Conservation (phyloP, 2,888 invertebrate genomes). For the Campoplex capitator region DNA sequence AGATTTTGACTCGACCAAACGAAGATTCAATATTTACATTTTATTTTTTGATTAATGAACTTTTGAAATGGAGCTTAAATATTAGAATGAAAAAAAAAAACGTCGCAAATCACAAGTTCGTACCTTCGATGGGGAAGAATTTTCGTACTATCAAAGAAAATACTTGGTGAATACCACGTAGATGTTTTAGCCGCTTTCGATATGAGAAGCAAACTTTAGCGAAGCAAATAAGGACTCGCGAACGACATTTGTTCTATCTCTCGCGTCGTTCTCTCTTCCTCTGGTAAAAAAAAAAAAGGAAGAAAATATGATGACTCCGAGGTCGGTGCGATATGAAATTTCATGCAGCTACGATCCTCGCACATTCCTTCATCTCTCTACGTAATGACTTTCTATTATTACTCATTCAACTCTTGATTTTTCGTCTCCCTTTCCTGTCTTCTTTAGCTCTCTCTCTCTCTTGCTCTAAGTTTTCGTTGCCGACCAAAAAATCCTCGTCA, state of each 20-base stretch:
- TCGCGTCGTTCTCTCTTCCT: constrained; percentile 9
- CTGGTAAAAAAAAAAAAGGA: background rate
- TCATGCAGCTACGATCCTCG: constrained; percentile 50
- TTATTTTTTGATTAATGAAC: constrained; percentile 1
- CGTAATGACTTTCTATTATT: constrained; percentile 42
- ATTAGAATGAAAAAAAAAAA: too few species aligned
- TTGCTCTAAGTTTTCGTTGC: constrained; percentile 7
- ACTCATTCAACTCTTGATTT: background rate
- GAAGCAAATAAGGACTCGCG: constrained; percentile 36
- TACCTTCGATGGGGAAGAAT: constrained; percentile 33
- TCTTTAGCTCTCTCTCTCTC: constrained; percentile 25
- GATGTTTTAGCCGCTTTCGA: constrained; percentile 60
- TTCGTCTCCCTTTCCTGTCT: background rate
- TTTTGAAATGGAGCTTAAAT: too few species aligned
- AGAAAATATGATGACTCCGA: constrained; percentile 32
- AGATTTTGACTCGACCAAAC: background rate
- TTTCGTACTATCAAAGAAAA: background rate
- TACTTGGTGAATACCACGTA: constrained; percentile 46
- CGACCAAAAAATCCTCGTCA: constrained; percentile 68
- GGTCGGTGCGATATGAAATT: constrained; percentile 42
- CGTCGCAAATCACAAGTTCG: background rate
- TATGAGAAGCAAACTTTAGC: constrained; percentile 56
- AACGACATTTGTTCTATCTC: constrained; percentile 30
- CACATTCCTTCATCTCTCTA: constrained; percentile 33
- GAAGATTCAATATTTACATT: background rate